Conservation (phyloP, 1,140 invertebrate genomes). For the Penaeus indicus region DNA sequence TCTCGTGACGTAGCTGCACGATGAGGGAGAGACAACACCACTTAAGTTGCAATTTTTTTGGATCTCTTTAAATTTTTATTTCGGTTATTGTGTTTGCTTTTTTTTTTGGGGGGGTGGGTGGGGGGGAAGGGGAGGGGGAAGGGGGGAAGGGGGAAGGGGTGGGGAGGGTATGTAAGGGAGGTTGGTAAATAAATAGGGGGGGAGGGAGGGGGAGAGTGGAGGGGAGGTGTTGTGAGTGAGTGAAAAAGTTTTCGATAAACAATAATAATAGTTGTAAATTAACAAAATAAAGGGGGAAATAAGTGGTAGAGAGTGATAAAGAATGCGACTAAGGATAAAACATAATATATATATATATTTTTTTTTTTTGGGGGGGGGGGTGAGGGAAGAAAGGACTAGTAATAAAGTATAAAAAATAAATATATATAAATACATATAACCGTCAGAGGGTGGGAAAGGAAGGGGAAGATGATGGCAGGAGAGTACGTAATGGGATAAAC, state of each 20-base stretch:
- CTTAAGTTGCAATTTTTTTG: conserved; percentile 20
- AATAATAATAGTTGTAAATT: conserved; percentile 22
- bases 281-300: background rate
- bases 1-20: conserved; percentile 93
- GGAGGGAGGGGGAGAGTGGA: background rate
- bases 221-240: conserved; percentile 12
- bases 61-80: background rate
- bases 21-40: conserved; percentile 44
- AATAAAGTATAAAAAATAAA: no score
- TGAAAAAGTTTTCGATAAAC: background rate
- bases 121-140: background rate
- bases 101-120: no score
- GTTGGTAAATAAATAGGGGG: background rate
- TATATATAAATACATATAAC: no score
- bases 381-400: no score
- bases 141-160: background rate
- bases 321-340: no score
- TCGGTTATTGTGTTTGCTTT: background rate
- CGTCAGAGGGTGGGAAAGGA: no score
- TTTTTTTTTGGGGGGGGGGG: no score
- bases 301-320: no score
- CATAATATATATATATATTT: no score
- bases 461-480: no score
- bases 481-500: no score
- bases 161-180: background rate